phyloP scores from a whole-genome alignment of 1,140 invertebrate genomes.

The Drosophila nigrodunni region DNA sequence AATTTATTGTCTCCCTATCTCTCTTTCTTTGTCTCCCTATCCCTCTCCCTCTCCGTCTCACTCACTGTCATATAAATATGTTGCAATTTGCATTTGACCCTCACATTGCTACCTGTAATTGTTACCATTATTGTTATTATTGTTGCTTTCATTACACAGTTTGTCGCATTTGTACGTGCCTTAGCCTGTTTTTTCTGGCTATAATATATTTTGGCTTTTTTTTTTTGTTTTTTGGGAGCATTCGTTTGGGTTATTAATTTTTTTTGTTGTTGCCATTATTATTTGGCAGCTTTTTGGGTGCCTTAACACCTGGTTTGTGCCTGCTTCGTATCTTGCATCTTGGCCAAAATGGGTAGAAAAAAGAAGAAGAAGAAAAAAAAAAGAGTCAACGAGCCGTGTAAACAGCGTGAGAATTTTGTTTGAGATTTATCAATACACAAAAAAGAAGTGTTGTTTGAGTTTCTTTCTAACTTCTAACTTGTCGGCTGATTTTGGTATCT shows the following conservation, averaged over 20 bases:
- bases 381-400: slow-evolving; percentile 73
- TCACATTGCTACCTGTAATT: slow-evolving; percentile 51
- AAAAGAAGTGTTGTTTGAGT: neutral
- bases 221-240: slow-evolving; percentile 36
- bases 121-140: slow-evolving; percentile 25
- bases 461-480: slow-evolving; percentile 2
- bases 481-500: slow-evolving; percentile 27
- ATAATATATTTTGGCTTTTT: slow-evolving; percentile 1
- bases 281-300: slow-evolving; percentile 40
- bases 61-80: slow-evolving; percentile 36
- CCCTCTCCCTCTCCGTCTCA: too few relatives aligned
- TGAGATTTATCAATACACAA: slow-evolving; percentile 64
- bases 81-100: slow-evolving; percentile 80
- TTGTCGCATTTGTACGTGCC: slow-evolving; percentile 51
- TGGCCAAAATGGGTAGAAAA: slow-evolving; percentile 60
- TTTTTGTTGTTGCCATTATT: slow-evolving; percentile 33
- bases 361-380: slow-evolving; percentile 36
- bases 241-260: slow-evolving; percentile 32
- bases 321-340: slow-evolving; percentile 62
- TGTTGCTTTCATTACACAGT: slow-evolving; percentile 64
- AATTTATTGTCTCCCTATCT: neutral
- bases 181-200: slow-evolving; percentile 41
- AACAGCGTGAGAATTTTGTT: slow-evolving; percentile 78
- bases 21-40: neutral
- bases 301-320: slow-evolving; percentile 49